Percentiles rank a stretch among this genome's conserved stretches.
These are phyloP conservation scores for Campodea augens DNA, from an alignment of 1,140 invertebrate genomes.

Conservation along the genomic window DNA sequence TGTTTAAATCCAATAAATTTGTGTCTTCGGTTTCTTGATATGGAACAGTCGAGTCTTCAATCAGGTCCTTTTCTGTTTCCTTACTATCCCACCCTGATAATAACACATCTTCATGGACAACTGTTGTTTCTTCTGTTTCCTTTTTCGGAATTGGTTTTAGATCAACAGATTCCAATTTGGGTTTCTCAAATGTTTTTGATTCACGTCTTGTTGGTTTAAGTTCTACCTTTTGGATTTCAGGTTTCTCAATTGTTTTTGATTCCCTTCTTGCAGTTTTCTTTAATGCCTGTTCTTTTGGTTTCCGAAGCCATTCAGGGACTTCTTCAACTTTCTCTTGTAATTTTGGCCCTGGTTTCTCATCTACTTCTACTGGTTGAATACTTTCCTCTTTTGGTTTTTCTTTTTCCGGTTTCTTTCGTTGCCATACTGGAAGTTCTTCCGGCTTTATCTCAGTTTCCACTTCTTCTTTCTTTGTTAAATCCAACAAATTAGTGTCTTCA, in stretches of 20 bases:
- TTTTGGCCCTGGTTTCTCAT: not conserved
- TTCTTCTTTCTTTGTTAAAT: not conserved
- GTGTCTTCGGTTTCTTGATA: not conserved
- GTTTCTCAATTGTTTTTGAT: conserved; percentile 12
- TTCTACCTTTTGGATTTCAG: conserved; percentile 12
- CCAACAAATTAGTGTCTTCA: not conserved
- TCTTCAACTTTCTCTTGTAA: not conserved
- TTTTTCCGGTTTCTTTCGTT: not conserved
- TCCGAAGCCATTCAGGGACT: conserved; percentile 5
- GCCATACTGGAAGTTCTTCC: not conserved
- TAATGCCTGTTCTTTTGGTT: conserved; percentile 4
- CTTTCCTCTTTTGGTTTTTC: conserved; percentile 1
- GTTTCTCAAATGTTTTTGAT: conserved; percentile 10
- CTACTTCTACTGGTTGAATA: not conserved
- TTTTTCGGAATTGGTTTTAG: conserved; percentile 21
- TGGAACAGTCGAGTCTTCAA: not conserved
- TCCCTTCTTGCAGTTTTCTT: conserved; percentile 6
- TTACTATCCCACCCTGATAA: too few relatives aligned
- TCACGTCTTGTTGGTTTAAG: conserved; percentile 11
- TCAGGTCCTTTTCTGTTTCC: too few relatives aligned
- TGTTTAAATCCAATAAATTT: not conserved
- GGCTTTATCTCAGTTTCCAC: not conserved
- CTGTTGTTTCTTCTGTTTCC: too few relatives aligned
- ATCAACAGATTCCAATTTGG: conserved; percentile 20
- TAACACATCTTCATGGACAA: too few relatives aligned